Conservation (phyloP, 2,113 vertebrate genomes). For the Sinocyclocheilus maitianheensis region DNA sequence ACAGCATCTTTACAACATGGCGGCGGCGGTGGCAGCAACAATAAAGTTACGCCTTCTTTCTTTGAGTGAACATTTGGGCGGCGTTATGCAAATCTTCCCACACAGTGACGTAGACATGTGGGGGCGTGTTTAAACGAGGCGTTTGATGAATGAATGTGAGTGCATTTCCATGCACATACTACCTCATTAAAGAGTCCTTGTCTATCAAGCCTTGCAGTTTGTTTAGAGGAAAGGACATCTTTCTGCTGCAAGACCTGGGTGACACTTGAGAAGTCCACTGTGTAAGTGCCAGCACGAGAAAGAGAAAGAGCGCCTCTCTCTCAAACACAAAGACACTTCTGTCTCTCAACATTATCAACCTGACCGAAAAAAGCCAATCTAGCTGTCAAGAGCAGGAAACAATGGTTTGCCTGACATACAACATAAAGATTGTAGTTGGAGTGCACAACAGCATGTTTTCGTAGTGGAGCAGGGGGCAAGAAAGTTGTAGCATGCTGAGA, state of each 20-base stretch:
- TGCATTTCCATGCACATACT: neutral
- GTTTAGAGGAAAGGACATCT: neutral
- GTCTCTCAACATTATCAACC: constrained; percentile 14
- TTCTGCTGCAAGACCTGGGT: neutral
- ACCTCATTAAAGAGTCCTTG: constrained; percentile 5
- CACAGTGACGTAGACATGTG: too few species aligned
- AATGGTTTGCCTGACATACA: neutral
- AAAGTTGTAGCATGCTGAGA: neutral
- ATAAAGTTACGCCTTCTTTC: too few species aligned
- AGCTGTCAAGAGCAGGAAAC: constrained; percentile 35
- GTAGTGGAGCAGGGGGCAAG: neutral
- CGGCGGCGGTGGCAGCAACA: too few species aligned
- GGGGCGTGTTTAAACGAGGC: too few species aligned
- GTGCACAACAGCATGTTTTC: neutral
- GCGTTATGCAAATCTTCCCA: too few species aligned
- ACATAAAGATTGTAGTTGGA: neutral
- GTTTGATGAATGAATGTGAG: neutral
- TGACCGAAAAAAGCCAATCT: constrained; percentile 39
- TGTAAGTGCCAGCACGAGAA: constrained; percentile 6
- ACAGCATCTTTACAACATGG: too few species aligned
- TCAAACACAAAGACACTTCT: constrained; percentile 47
- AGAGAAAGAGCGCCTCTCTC: neutral
- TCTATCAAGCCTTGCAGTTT: neutral
- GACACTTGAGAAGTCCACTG: constrained; percentile 13
- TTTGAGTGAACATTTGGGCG: too few species aligned